A percentile compares a stretch with the other conserved stretches of the same genome.
Evolutionary conservation across 1,140 invertebrate species (phyloP).

Genomic region (Caenorhabditis briggsae): DNA sequence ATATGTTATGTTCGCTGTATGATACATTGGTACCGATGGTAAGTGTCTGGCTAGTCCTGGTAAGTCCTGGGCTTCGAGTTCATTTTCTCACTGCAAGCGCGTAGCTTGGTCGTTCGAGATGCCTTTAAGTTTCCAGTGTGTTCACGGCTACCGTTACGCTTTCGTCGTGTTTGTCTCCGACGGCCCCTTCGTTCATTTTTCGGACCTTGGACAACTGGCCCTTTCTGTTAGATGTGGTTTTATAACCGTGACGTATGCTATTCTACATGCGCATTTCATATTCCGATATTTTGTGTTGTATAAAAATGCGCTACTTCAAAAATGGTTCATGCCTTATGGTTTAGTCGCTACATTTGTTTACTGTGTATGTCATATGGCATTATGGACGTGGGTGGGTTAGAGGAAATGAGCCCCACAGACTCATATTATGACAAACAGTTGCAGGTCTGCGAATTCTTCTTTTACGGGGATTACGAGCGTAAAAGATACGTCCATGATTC

Average conservation of each 20-base stretch:
- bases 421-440: neutral
- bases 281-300: neutral
- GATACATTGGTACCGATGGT: too few relatives aligned
- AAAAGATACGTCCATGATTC: neutral
- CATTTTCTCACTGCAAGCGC: too few relatives aligned
- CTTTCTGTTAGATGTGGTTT: neutral
- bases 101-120: too few relatives aligned
- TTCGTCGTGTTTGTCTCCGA: neutral
- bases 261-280: constrained; percentile 1
- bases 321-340: neutral
- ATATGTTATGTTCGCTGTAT: neutral
- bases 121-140: neutral
- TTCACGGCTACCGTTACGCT: neutral
- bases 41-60: too few relatives aligned
- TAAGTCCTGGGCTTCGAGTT: too few relatives aligned
- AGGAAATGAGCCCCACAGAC: too few relatives aligned
- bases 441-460: neutral
- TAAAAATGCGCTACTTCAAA: neutral
- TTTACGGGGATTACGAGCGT: neutral
- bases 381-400: neutral
- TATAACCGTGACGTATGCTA: neutral
- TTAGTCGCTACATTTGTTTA: neutral
- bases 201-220: neutral
- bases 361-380: neutral
- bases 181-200: neutral